phyloP scores from a whole-genome alignment of 2,113 vertebrate species.

The Caretta caretta region DNA sequence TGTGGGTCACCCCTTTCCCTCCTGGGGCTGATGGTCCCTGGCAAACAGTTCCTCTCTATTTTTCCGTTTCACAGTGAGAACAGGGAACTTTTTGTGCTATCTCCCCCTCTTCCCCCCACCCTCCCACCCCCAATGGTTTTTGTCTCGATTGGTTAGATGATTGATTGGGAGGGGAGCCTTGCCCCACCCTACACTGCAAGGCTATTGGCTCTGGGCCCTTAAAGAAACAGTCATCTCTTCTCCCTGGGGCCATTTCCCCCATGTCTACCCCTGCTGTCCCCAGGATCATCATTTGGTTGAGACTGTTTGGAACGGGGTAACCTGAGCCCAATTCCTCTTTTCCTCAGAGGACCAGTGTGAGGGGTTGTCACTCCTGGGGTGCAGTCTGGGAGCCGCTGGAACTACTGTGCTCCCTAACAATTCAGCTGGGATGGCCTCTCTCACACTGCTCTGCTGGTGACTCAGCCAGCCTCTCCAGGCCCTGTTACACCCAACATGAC shows the following conservation, averaged over 20 bases:
- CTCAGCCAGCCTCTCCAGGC: too few species aligned
- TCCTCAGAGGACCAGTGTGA: not conserved
- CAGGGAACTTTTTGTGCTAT: too few species aligned
- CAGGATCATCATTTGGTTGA: not conserved
- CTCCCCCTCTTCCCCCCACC: too few species aligned
- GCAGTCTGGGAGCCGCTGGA: too few species aligned
- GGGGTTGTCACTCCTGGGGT: too few species aligned
- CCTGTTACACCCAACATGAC: too few species aligned
- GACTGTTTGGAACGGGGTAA: not conserved
- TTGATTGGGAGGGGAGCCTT: not conserved
- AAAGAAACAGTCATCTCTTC: not conserved
- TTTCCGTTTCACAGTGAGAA: too few species aligned
- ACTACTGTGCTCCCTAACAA: too few species aligned
- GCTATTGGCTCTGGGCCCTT: not conserved
- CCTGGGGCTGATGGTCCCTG: not conserved
- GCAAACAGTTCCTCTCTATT: not conserved
- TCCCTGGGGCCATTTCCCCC: not conserved
- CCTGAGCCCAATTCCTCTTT: not conserved
- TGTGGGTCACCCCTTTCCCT: not conserved
- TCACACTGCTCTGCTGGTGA: too few species aligned
- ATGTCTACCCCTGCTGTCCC: not conserved
- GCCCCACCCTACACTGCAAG: not conserved
- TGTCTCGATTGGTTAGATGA: not conserved
- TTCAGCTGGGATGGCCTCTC: too few species aligned
- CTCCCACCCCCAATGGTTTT: not conserved